A percentile compares a stretch with the other conserved stretches of the same genome.
Conservation (phyloP, 2,113 vertebrate genomes). For the Lipotes vexillifer region DNA sequence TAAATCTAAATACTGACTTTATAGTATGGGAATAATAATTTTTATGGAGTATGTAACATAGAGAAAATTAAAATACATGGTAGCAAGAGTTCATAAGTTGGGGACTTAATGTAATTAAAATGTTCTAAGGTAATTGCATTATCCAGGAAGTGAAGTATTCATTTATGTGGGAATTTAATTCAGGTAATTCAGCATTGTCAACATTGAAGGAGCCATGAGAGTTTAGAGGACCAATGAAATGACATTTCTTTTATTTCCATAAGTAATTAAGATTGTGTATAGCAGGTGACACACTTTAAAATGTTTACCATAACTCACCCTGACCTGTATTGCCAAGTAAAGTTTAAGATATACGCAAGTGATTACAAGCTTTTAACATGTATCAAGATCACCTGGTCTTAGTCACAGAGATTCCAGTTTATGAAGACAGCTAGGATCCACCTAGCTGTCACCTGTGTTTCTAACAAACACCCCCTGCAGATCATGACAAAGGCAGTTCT, state of each 20-base stretch:
- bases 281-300: neutral
- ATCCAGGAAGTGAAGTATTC: neutral
- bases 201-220: neutral
- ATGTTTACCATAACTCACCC: neutral
- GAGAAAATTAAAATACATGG: neutral
- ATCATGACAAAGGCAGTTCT: neutral
- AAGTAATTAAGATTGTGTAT: neutral
- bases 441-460: neutral
- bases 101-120: neutral
- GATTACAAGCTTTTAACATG: neutral
- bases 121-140: neutral
- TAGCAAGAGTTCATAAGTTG: neutral
- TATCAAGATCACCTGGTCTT: neutral
- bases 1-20: neutral
- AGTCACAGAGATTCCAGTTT: neutral
- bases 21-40: neutral
- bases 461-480: neutral
- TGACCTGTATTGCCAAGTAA: neutral
- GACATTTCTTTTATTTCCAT: neutral
- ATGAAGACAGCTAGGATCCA: neutral
- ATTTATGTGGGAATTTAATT: neutral
- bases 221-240: neutral
- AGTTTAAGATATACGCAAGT: neutral
- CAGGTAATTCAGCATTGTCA: neutral
- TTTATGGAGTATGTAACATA: neutral